phyloP scores from a whole-genome alignment of 2,797 vertebrate species.

The Rhynchotus rufescens region DNA sequence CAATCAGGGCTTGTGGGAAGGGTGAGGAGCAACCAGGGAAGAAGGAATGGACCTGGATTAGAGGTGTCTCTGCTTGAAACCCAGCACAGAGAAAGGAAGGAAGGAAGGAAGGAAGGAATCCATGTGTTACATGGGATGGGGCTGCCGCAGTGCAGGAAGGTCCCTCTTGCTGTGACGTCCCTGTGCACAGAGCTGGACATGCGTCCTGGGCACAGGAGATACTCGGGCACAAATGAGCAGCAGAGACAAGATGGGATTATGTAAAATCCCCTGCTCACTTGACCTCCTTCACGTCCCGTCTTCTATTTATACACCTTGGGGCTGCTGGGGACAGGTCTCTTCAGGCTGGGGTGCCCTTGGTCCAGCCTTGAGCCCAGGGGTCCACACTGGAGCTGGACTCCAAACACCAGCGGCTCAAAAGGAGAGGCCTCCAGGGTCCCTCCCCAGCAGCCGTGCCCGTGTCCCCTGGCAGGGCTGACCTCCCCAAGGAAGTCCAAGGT shows the following conservation, averaged over 20 bases:
- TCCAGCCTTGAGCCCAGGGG: fast-evolving
- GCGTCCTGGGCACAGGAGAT: slow-evolving; percentile 12
- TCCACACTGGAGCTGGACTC: neutral
- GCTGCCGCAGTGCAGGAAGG: neutral
- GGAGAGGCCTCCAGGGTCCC: neutral
- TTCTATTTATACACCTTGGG: slow-evolving; percentile 58
- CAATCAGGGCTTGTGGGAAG: neutral
- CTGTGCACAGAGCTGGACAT: neutral
- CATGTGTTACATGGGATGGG: neutral
- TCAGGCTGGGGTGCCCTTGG: neutral
- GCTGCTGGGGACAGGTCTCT: neutral
- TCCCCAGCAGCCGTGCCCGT: neutral
- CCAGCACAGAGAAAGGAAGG: neutral
- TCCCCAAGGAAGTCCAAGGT: neutral
- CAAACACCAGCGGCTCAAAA: neutral
- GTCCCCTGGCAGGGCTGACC: neutral
- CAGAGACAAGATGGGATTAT: slow-evolving; percentile 60
- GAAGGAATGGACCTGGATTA: neutral
- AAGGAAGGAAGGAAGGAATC: neutral
- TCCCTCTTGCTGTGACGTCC: neutral
- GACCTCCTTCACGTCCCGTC: slow-evolving; percentile 63
- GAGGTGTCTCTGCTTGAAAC: neutral
- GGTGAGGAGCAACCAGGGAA: neutral
- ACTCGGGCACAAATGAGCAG: slow-evolving; percentile 26
- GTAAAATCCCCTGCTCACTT: slow-evolving; percentile 58